These are phyloP conservation scores for Heterocephalus glaber DNA, from an alignment of 2,113 vertebrate species.

Conservation along the genomic window DNA sequence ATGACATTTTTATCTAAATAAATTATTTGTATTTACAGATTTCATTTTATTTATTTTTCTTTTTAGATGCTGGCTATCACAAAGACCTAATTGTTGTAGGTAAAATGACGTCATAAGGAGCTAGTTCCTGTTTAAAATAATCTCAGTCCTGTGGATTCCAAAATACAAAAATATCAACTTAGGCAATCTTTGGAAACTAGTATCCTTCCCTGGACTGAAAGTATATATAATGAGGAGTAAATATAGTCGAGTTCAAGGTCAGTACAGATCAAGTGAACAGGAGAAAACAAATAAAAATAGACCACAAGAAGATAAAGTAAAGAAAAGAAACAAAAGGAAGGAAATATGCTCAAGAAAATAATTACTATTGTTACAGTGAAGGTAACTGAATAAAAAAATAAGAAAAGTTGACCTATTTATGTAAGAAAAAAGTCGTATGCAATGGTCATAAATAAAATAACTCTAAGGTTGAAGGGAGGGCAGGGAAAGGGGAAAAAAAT, in stretches of 20 bases:
- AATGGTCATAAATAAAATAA: slow-evolving; percentile 35
- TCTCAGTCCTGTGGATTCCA: not conserved
- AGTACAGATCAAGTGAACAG: slow-evolving; percentile 27
- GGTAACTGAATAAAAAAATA: not conserved
- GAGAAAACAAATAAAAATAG: slow-evolving; percentile 60
- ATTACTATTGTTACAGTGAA: slow-evolving; percentile 18
- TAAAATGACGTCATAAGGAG: not conserved
- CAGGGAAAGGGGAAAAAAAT: too few species aligned
- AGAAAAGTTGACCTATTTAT: not conserved
- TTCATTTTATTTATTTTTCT: too few species aligned
- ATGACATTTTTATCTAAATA: not conserved
- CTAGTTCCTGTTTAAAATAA: slow-evolving; percentile 48
- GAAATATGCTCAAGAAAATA: slow-evolving; percentile 38
- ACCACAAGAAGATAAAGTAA: slow-evolving; percentile 25
- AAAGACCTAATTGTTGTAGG: not conserved
- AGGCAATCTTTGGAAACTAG: not conserved
- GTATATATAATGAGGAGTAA: not conserved
- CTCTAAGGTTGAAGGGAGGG: too few species aligned
- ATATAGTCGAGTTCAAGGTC: slow-evolving; percentile 67
- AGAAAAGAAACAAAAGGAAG: slow-evolving; percentile 67
- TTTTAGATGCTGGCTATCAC: not conserved
- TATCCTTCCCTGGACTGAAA: not conserved
- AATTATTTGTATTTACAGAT: not conserved
- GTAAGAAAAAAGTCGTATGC: not conserved
- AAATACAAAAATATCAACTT: slow-evolving; percentile 26